Evolutionary conservation across 2,888 invertebrate genomes (phyloP).

Genomic region (Patella pellucida): DNA sequence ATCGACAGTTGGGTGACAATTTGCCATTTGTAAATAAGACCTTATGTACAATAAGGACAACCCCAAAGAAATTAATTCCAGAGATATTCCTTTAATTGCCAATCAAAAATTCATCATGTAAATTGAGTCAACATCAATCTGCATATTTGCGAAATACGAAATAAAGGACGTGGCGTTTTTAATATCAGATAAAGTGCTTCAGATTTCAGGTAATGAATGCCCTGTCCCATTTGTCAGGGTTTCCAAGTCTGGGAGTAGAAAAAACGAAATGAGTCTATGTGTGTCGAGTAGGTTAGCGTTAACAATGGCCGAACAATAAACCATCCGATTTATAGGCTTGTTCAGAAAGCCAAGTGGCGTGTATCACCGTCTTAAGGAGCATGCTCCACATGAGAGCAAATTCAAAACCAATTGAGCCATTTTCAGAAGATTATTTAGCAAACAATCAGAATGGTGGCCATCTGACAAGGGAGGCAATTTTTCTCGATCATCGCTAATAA

Average conservation of each 20-base stretch:
- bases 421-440: conserved; percentile 9
- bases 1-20: conserved; percentile 5
- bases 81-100: not conserved
- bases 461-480: conserved; percentile 10
- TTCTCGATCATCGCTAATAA: not conserved
- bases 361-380: conserved; percentile 3
- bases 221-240: not conserved
- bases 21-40: conserved; percentile 1
- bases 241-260: not conserved
- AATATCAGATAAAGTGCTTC: not conserved
- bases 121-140: conserved; percentile 1
- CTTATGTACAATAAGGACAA: not conserved
- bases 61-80: conserved; percentile 7
- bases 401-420: conserved; percentile 7
- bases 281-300: not conserved
- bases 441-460: not conserved
- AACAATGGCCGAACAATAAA: no score
- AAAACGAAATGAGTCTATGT: not conserved
- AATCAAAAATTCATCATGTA: conserved; percentile 9
- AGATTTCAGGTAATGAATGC: conserved; percentile 4
- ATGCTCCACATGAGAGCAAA: conserved; percentile 10
- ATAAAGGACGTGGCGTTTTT: not conserved
- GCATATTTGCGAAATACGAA: not conserved
- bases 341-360: conserved; percentile 1
- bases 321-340: no score